Conservation (phyloP, 2,113 vertebrate species). For the Kobus ellipsiprymnus region DNA sequence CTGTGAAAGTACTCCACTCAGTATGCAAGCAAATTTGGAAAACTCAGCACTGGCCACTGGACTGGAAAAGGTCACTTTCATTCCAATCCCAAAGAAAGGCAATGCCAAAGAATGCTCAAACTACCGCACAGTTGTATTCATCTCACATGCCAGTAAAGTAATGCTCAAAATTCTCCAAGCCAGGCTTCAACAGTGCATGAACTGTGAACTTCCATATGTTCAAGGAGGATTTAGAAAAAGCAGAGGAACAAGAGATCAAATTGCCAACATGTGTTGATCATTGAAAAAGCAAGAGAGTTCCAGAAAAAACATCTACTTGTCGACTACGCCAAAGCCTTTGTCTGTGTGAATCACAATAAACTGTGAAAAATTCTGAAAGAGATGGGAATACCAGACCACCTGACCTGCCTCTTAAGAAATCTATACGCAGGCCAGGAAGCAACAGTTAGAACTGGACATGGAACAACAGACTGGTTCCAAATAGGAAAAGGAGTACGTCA, state of each 20-base stretch:
- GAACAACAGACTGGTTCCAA: neutral
- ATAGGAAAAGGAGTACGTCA: neutral
- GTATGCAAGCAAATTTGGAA: neutral
- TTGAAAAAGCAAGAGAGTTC: neutral
- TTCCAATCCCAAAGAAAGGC: neutral
- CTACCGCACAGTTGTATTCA: fast-evolving
- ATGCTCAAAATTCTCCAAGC: neutral
- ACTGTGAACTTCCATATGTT: neutral
- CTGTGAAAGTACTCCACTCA: neutral
- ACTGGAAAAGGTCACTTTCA: neutral
- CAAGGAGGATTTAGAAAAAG: neutral
- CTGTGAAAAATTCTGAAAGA: neutral
- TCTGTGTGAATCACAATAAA: neutral
- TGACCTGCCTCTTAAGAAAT: neutral
- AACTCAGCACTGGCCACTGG: neutral
- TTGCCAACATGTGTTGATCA: neutral
- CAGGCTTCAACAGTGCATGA: neutral
- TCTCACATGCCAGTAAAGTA: neutral
- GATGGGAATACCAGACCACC: neutral
- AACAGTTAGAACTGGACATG: neutral
- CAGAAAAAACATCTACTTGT: neutral
- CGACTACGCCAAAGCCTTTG: neutral
- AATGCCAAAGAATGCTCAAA: neutral
- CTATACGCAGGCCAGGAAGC: neutral
- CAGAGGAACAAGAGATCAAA: neutral